Evolutionary conservation across 2,113 vertebrate genomes (phyloP), one percentile per base, ranked within the genome.

Genomic region (Podarcis cretensis): DNA sequence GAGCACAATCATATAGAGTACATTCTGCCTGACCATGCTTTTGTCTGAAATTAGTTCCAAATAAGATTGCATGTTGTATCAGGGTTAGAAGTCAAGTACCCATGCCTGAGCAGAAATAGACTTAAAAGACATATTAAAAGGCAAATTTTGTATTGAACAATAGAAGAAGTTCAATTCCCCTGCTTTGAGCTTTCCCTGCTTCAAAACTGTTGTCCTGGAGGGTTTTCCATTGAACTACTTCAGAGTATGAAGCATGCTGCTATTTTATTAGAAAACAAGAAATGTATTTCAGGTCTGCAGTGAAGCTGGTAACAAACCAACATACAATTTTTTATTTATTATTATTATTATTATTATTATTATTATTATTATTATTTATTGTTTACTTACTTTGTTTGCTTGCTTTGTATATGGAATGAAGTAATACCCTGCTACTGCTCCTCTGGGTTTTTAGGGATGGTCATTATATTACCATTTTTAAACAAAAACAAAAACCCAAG

Each of bases 221-320:
- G 9, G 86, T 93, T 87, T 96, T 95, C 91, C 86, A 87, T 37
- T 91, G 81, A 95, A 95, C 89, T 20, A 89, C 87, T 91, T 83
- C 65, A 75, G 69, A 84, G 35, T 73, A 84, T 25, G 90, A 75
- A 76, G 89, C 63, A 14, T 16, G 90, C 76, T 84, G 81, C 81
- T 94, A 18, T 96, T 96, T 95, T 94, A 94, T 94, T 95, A 94
- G 93, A 92, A 95, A 96, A 93, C 57, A 92, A 92, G 91, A 95
- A 93, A 93, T 91, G 1, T 89, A 40, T 92, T 94, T 90, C 35
- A 95, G 81, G 69, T 94, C 63, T 77, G 48, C 40, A 66, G 43
- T 88, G 65, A 93, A 68, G 65, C 89, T 92, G 71, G 83, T 93
- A 48, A 48, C 48, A 48, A 48, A 48, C 48, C 48, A 48, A 48